Percentiles rank a stretch among this genome's conserved stretches.
phyloP scores from a whole-genome alignment of 2,113 vertebrate genomes.

The Melanerpes aurifrons region DNA sequence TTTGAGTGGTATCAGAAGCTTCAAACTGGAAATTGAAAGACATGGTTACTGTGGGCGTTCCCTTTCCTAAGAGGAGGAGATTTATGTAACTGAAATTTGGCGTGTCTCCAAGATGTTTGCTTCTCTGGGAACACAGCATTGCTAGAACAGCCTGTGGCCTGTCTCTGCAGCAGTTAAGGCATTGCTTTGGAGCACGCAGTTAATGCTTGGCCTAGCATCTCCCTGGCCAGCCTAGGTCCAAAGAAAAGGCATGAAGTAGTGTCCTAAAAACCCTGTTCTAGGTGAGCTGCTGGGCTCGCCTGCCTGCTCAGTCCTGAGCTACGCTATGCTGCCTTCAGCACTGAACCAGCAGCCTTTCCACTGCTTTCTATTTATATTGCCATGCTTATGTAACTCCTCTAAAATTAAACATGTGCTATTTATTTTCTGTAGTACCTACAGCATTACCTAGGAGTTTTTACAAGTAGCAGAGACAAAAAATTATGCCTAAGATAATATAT shows the following conservation, averaged over 20 bases:
- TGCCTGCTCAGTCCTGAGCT: background rate
- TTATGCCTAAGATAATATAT: background rate
- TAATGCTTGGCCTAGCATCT: background rate
- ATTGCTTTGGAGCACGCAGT: background rate
- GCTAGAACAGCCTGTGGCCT: background rate
- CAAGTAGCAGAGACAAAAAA: background rate
- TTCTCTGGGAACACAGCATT: background rate
- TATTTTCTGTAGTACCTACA: background rate
- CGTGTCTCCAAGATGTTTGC: background rate
- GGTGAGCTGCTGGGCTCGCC: background rate
- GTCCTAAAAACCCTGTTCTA: background rate
- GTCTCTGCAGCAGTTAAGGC: background rate
- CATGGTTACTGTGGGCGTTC: background rate
- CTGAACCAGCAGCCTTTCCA: background rate
- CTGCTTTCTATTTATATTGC: background rate
- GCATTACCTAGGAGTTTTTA: background rate
- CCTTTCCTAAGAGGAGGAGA: background rate
- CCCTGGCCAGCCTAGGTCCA: background rate
- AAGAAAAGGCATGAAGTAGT: background rate
- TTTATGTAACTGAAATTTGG: background rate
- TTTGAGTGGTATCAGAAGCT: background rate
- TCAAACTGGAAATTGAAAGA: background rate
- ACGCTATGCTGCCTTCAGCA: background rate
- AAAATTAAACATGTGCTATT: background rate
- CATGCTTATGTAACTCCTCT: background rate